Percentiles rank a stretch among this genome's conserved stretches.
These are phyloP conservation scores for Sebastes glaucus DNA, from an alignment of 2,797 vertebrate genomes.

Conservation along the genomic window DNA sequence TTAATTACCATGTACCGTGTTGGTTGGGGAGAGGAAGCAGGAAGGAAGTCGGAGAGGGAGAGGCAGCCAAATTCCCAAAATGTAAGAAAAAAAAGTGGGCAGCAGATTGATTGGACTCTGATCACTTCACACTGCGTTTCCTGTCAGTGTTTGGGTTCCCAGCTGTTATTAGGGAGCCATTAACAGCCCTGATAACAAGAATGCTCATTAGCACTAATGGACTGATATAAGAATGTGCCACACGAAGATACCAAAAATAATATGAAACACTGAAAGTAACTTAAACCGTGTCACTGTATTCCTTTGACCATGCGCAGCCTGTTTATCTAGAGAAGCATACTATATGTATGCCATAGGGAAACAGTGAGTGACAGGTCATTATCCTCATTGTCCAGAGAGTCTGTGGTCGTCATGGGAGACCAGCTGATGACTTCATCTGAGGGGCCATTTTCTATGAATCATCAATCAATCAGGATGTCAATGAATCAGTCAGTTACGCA, in stretches of 20 bases:
- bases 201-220: background rate
- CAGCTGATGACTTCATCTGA: conserved; percentile 1
- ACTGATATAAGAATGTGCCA: background rate
- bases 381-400: background rate
- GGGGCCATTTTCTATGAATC: background rate
- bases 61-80: background rate
- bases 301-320: background rate
- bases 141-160: background rate
- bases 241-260: background rate
- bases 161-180: background rate
- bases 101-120: background rate
- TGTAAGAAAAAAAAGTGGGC: background rate
- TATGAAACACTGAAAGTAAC: background rate
- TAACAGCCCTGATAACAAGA: background rate
- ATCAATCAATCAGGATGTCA: background rate
- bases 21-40: conserved; percentile 26
- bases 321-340: background rate
- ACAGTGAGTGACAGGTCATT: conserved; percentile 8
- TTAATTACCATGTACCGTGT: background rate
- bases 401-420: background rate
- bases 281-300: background rate
- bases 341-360: background rate
- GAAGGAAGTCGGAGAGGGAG: conserved; percentile 35
- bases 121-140: conserved; percentile 1
- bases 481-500: background rate